Percentiles rank a stretch among this genome's conserved stretches.
Conservation (phyloP, 2,888 invertebrate genomes). For the Pristionchus japonicus region DNA sequence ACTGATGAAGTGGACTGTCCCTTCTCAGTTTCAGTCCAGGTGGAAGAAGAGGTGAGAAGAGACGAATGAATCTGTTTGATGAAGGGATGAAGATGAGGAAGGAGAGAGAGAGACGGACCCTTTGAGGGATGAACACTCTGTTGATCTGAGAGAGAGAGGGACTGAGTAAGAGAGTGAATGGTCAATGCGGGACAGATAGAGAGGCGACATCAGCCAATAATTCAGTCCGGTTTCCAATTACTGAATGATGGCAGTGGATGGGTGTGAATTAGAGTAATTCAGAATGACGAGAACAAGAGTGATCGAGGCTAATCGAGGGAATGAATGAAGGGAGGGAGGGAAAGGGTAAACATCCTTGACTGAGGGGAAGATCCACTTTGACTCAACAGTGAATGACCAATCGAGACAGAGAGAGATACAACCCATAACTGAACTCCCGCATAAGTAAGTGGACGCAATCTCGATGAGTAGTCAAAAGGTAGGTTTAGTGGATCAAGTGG, state of each 20-base stretch:
- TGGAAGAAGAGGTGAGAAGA: constrained; percentile 10
- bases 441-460: constrained; percentile 15
- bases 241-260: neutral
- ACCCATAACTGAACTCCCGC: constrained; percentile 38
- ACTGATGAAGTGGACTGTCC: constrained; percentile 15
- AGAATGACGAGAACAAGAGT: constrained; percentile 6
- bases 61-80: neutral
- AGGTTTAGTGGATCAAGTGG: neutral
- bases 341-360: constrained; percentile 33
- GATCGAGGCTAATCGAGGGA: neutral
- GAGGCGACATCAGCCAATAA: neutral
- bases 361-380: constrained; percentile 26
- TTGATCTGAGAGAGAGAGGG: neutral
- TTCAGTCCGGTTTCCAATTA: constrained; percentile 3
- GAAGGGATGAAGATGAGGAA: constrained; percentile 14
- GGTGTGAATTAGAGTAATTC: constrained; percentile 3
- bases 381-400: constrained; percentile 32
- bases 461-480: neutral
- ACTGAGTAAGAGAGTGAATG: neutral
- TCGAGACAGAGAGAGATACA: neutral
- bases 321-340: neutral
- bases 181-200: neutral
- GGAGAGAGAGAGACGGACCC: constrained; percentile 24
- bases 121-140: constrained; percentile 18
- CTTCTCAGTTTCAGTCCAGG: constrained; percentile 29